Conservation (phyloP, 2,113 vertebrate species). For the Seriola aureovittata region DNA sequence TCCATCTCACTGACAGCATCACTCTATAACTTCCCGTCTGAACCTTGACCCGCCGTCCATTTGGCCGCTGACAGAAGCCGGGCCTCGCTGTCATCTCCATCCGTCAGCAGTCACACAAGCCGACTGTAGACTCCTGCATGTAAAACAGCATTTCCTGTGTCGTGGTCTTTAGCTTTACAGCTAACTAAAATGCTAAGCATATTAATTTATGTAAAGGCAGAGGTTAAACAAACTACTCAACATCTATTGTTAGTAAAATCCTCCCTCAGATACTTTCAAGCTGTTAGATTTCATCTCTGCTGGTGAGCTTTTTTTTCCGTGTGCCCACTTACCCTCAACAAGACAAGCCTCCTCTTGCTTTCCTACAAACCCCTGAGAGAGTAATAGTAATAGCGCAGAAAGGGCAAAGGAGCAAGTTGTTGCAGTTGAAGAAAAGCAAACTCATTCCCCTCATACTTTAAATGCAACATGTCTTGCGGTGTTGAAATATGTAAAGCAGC, state of each 20-base stretch:
- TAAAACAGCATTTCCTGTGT: conserved; percentile 23
- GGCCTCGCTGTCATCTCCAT: conserved; percentile 67
- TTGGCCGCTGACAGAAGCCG: conserved; percentile 74
- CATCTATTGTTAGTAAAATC: conserved; percentile 10
- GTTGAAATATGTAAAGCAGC: conserved; percentile 51
- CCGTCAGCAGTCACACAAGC: conserved; percentile 36
- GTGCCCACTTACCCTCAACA: conserved; percentile 22
- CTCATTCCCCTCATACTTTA: conserved; percentile 18
- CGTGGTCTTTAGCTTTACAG: neutral
- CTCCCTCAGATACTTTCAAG: neutral
- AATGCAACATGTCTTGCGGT: conserved; percentile 48
- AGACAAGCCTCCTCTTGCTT: conserved; percentile 25
- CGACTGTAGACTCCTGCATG: neutral
- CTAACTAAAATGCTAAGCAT: neutral
- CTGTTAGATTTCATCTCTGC: neutral
- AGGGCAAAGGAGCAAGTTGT: conserved; percentile 52
- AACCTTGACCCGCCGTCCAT: conserved; percentile 67
- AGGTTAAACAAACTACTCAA: conserved; percentile 17
- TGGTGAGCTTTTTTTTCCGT: neutral
- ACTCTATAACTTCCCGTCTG: conserved; percentile 70
- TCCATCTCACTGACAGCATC: conserved; percentile 69
- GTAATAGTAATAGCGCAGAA: neutral
- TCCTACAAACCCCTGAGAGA: conserved; percentile 25
- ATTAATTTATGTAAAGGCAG: neutral
- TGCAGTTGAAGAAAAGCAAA: conserved; percentile 55